Percentiles rank a stretch among this genome's conserved stretches.
phyloP scores from a whole-genome alignment of 2,797 vertebrate genomes.

The Eupleurogrammus muticus region DNA sequence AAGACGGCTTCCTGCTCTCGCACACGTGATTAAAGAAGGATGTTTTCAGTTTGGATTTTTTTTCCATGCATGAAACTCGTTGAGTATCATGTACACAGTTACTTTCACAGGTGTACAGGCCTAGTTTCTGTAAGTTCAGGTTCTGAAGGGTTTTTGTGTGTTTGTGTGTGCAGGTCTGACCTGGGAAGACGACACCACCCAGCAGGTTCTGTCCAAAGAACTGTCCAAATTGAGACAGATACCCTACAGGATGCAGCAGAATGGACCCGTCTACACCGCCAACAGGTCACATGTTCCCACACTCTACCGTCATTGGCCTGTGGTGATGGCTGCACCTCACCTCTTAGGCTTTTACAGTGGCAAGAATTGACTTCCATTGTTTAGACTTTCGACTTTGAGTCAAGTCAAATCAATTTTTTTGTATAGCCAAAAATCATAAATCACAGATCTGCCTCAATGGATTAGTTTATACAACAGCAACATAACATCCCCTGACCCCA shows the following conservation, averaged over 20 bases:
- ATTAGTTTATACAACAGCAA: too few relatives aligned
- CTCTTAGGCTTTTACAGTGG: too few relatives aligned
- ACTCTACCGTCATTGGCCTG: neutral
- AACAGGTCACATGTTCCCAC: constrained; percentile 49
- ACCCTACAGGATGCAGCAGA: constrained; percentile 68
- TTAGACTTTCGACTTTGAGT: too few relatives aligned
- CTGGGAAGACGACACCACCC: constrained; percentile 90
- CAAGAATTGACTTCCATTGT: too few relatives aligned
- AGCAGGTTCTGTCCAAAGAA: constrained; percentile 87
- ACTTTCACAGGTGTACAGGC: too few relatives aligned
- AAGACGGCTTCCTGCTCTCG: too few relatives aligned
- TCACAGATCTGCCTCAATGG: too few relatives aligned
- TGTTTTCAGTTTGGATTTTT: neutral
- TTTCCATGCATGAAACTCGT: constrained; percentile 1
- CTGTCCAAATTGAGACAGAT: constrained; percentile 87
- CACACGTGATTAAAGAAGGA: too few relatives aligned
- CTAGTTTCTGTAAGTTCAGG: neutral
- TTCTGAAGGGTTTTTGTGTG: constrained; percentile 13
- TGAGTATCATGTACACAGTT: too few relatives aligned
- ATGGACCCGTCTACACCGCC: constrained; percentile 50
- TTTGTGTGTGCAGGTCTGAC: constrained; percentile 84
- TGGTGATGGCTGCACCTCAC: neutral
- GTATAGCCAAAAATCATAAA: too few relatives aligned
- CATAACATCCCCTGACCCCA: too few relatives aligned
- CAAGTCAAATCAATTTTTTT: too few relatives aligned